Conservation (phyloP, 64 coral and sea anemone species). For the Porites lutea region DNA sequence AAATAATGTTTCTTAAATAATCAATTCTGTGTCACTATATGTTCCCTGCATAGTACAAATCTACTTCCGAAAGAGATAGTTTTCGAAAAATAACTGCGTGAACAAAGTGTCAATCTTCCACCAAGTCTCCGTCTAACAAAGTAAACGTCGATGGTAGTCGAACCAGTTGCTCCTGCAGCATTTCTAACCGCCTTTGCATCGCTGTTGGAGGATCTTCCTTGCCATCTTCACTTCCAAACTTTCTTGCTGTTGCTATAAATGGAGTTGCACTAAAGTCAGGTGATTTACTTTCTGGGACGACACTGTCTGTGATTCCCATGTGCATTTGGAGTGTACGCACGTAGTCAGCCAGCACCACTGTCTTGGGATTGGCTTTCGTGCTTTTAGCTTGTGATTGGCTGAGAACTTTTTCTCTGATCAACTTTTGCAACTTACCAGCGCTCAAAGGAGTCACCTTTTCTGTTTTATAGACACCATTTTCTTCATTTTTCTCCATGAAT, state of each 20-base stretch:
- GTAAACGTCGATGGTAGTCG: background rate
- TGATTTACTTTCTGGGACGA: constrained; percentile 29
- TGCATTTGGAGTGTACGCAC: constrained; percentile 53
- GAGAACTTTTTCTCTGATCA: constrained; percentile 40
- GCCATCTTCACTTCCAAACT: background rate
- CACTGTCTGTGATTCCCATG: background rate
- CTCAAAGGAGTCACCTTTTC: constrained; percentile 4
- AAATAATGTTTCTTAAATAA: too few species aligned
- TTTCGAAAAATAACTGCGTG: background rate
- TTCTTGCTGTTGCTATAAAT: constrained; percentile 27
- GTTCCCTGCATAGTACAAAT: too few species aligned
- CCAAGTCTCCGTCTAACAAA: background rate
- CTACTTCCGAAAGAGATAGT: too few species aligned
- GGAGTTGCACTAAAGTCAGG: constrained; percentile 52
- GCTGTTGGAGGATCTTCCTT: too few species aligned
- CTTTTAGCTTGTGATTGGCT: constrained; percentile 21
- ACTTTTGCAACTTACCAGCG: background rate
- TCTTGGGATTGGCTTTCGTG: constrained; percentile 53
- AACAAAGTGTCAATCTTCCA: background rate
- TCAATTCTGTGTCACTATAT: too few species aligned
- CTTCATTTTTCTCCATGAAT: background rate
- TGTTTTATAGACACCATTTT: background rate
- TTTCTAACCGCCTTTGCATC: constrained; percentile 6
- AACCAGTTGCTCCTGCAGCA: background rate
- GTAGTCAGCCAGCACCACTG: constrained; percentile 37